Evolutionary conservation across 2,797 vertebrate genomes (phyloP), one percentile per base, ranked within the genome.

Genomic region (Ctenopoma kingsleyae): DNA sequence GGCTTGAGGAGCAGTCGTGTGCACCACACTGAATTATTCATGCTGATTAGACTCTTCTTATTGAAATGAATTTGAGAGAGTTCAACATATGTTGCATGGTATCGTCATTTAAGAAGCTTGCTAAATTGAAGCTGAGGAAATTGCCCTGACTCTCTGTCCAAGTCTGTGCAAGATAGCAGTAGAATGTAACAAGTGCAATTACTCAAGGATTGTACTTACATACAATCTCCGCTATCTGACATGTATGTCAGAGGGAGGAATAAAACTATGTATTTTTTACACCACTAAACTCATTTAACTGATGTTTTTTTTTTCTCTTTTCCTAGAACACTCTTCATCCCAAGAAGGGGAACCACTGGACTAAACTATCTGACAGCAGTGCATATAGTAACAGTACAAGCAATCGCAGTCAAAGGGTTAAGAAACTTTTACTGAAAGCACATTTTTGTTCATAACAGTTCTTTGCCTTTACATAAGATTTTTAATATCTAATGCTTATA

Each of bases 11-110:
- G 81, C 84, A 76, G 79, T 80, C 83, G 88, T 84, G 87, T 83
- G 89, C 68, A 86, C 73, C 77, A 48, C 36, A 78, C 86, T 95
- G 88, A 95, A 96, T 96, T 95, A 96, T 96, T 95, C 92, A 96
- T 93, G 91, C 85, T 91, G 92, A 95, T 95, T 94, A 94, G 86
- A 90, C 68, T 67, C 85, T 94, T 92, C 94, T 94, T 93, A 94
- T 94, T 95, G 78, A 94, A 96, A 95, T 92, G 73, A 93, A 92
- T 87, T 90, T 87, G 89, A 75, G 48, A 57, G 90, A 92, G 89
- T 87, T 91, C 83, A 93, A 91, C 94, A 95, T 94, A 93, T 95
- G 94, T 89, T 94, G 92, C 55, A 46, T 10, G 25, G 60, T 47
- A 86, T 86, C 79, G 81, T 87, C 87, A 87, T 92, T 92, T 84